Evolutionary conservation across 2,797 vertebrate genomes (phyloP).

Genomic region (Coccyzus lansbergi): DNA sequence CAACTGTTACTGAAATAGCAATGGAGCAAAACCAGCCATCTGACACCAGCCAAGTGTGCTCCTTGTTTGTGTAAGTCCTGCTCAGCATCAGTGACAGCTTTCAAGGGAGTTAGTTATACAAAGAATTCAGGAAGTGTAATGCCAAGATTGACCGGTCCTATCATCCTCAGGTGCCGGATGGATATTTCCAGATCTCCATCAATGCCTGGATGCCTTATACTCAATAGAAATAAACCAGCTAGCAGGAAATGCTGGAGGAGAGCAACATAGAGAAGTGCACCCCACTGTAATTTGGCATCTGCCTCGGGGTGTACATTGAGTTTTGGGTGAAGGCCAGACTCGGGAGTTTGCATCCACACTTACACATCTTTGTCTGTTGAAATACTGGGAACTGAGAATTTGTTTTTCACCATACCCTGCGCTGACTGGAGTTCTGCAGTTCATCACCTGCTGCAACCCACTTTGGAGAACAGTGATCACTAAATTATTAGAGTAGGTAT

Average conservation of each 20-base stretch:
- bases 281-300: not conserved
- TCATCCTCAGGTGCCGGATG: not conserved
- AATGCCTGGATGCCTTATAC: not conserved
- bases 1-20: not conserved
- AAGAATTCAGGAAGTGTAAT: not conserved
- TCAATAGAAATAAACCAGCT: not conserved
- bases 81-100: not conserved
- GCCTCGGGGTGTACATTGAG: accelerated
- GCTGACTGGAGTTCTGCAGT: not conserved
- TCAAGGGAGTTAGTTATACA: not conserved
- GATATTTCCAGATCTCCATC: not conserved
- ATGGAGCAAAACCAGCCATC: not conserved
- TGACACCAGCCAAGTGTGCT: not conserved
- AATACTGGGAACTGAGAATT: not conserved
- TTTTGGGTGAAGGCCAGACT: not conserved
- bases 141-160: accelerated
- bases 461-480: not conserved
- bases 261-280: accelerated
- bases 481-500: not conserved
- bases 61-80: not conserved
- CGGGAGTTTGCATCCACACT: not conserved
- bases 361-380: not conserved
- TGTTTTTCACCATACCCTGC: not conserved
- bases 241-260: not conserved
- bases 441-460: not conserved